A percentile compares a stretch with the other conserved stretches of the same genome.
Evolutionary conservation across 1,140 invertebrate genomes (phyloP).

Genomic region (Choristoneura fumiferana): DNA sequence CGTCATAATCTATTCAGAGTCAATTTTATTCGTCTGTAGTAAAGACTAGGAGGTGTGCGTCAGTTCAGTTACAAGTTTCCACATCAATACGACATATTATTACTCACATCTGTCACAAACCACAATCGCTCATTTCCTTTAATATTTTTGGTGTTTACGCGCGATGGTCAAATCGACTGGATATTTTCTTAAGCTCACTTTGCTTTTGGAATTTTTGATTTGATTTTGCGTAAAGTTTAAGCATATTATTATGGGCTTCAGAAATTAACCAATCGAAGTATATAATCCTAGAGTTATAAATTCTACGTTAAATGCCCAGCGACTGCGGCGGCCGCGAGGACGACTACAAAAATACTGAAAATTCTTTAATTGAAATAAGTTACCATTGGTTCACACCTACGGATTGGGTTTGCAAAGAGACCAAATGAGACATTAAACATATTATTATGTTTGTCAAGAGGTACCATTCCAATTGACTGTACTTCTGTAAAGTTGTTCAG

Average conservation of each 20-base stretch:
- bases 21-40: not conserved
- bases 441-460: too few relatives aligned
- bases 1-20: not conserved
- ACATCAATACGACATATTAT: conserved; percentile 25
- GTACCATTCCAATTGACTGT: too few relatives aligned
- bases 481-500: too few relatives aligned
- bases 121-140: conserved; percentile 45
- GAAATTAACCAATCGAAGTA: not conserved
- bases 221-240: too few relatives aligned
- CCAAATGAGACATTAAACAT: too few relatives aligned
- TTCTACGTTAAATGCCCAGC: conserved; percentile 8
- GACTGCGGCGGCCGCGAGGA: conserved; percentile 2
- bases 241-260: too few relatives aligned
- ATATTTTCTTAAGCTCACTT: too few relatives aligned
- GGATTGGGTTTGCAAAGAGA: too few relatives aligned
- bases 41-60: not conserved
- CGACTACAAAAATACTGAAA: too few relatives aligned
- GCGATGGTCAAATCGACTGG: conserved; percentile 40
- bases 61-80: conserved; percentile 1
- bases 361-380: too few relatives aligned
- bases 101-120: conserved; percentile 46
- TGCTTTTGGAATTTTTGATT: too few relatives aligned
- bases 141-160: conserved; percentile 60
- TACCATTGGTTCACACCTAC: too few relatives aligned
- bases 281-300: not conserved